Evolutionary conservation across 2,888 invertebrate genomes (phyloP).

Genomic region (Amphipyra berbera): DNA sequence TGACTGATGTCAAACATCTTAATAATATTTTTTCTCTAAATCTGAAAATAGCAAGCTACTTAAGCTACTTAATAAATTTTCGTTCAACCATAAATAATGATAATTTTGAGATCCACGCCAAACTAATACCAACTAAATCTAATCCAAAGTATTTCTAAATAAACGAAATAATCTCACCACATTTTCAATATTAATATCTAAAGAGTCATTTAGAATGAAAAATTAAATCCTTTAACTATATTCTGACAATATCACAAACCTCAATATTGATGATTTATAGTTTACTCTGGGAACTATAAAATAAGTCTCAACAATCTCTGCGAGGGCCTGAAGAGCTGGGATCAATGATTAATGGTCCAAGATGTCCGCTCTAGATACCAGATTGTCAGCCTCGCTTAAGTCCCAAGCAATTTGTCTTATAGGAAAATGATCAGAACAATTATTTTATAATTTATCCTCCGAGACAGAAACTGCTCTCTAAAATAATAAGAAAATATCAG

Average conservation of each 20-base stretch:
- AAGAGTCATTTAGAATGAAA: constrained; percentile 39
- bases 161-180: neutral
- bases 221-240: constrained; percentile 40
- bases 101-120: no score
- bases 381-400: constrained; percentile 51
- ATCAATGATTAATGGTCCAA: constrained; percentile 65
- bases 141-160: neutral
- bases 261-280: constrained; percentile 58
- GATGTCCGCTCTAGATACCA: constrained; percentile 59
- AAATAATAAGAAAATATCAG: neutral
- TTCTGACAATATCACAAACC: constrained; percentile 48
- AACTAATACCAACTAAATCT: neutral
- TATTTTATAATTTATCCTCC: constrained; percentile 45
- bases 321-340: constrained; percentile 42
- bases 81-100: no score
- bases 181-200: constrained; percentile 8
- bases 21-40: no score
- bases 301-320: constrained; percentile 45
- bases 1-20: no score
- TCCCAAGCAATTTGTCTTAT: constrained; percentile 63
- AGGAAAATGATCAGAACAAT: constrained; percentile 56
- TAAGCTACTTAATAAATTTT: no score
- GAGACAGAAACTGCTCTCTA: neutral
- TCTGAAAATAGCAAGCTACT: no score
- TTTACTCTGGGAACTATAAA: constrained; percentile 54